phyloP scores from a whole-genome alignment of 2,888 invertebrate genomes.

The Plagodis dolabraria region DNA sequence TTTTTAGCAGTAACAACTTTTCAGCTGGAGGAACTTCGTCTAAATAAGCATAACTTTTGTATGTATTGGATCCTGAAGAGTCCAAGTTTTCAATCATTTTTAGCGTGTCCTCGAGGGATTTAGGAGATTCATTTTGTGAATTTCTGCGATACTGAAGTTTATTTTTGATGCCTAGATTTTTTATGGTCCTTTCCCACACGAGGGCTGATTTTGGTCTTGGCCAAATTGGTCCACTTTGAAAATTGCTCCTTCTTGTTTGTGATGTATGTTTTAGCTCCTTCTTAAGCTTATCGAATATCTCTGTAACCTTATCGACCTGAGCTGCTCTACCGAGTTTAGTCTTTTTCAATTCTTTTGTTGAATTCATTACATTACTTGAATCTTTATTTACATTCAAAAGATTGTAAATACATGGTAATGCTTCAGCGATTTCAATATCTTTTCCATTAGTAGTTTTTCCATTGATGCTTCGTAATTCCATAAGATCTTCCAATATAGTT shows the following conservation, averaged over 20 bases:
- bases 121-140: conserved; percentile 34
- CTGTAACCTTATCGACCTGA: conserved; percentile 49
- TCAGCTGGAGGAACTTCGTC: conserved; percentile 54
- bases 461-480: conserved; percentile 61
- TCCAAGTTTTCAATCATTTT: conserved; percentile 53
- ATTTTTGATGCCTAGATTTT: conserved; percentile 50
- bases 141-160: conserved; percentile 51
- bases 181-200: conserved; percentile 68
- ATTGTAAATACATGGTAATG: conserved; percentile 70
- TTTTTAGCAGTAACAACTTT: conserved; percentile 59
- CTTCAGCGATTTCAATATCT: conserved; percentile 57
- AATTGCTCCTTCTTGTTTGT: conserved; percentile 49
- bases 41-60: conserved; percentile 56
- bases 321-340: conserved; percentile 16
- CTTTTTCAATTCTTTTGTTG: conserved; percentile 17
- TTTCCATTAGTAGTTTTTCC: conserved; percentile 44
- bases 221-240: conserved; percentile 13
- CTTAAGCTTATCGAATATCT: conserved; percentile 58
- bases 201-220: conserved; percentile 62
- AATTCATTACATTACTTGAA: not conserved
- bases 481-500: conserved; percentile 66
- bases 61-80: conserved; percentile 49
- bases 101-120: conserved; percentile 56
- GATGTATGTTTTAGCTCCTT: conserved; percentile 46
- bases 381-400: conserved; percentile 42